These are phyloP conservation scores for Formicarius rufipectus DNA, from an alignment of 2,113 vertebrate species.

Conservation along the genomic window DNA sequence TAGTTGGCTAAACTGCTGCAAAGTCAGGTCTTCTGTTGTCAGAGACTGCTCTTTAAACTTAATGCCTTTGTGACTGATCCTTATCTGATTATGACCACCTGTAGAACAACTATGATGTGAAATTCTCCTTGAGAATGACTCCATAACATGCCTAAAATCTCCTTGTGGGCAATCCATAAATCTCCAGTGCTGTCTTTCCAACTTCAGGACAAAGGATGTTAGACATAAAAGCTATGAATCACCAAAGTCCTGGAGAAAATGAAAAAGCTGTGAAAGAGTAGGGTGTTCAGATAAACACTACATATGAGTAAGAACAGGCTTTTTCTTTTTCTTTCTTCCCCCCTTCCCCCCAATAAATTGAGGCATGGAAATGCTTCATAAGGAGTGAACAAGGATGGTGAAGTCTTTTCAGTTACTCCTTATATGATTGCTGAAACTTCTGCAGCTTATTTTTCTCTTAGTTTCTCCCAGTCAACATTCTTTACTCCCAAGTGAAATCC, in stretches of 20 bases:
- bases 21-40: not conserved
- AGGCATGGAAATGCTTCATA: not conserved
- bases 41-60: not conserved
- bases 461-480: not conserved
- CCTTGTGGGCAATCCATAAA: not conserved
- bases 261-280: not conserved
- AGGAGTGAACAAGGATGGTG: not conserved
- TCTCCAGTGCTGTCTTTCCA: not conserved
- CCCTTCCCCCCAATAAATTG: not conserved
- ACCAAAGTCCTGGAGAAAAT: not conserved
- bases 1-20: not conserved
- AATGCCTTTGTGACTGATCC: not conserved
- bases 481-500: not conserved
- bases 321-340: not conserved
- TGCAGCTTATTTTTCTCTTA: not conserved
- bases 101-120: not conserved
- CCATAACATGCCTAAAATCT: not conserved
- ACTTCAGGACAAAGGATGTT: not conserved
- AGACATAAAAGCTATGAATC: not conserved
- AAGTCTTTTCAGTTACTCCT: not conserved
- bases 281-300: not conserved
- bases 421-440: not conserved
- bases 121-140: not conserved
- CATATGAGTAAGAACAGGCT: not conserved
- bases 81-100: not conserved